A percentile compares a stretch with the other conserved stretches of the same genome.
Conservation (phyloP, 2,797 vertebrate genomes). For the Sebastes itinus region DNA sequence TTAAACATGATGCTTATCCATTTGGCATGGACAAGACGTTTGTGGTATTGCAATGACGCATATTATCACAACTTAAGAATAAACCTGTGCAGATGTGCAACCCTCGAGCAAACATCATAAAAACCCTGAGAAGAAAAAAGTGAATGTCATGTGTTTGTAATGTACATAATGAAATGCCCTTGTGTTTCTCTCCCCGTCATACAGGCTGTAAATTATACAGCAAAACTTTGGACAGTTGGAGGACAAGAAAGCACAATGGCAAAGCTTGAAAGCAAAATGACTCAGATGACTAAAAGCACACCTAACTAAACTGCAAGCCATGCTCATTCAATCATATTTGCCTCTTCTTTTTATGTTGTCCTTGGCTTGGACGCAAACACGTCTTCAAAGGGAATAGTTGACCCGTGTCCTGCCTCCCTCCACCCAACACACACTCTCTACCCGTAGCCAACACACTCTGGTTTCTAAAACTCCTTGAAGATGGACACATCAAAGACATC, state of each 20-base stretch:
- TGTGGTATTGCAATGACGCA: conserved; percentile 1
- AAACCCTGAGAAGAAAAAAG: neutral
- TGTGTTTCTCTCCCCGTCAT: conserved; percentile 4
- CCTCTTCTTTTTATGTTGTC: conserved; percentile 69
- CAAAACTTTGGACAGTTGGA: neutral
- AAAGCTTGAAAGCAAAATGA: conserved; percentile 50
- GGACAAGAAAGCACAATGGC: conserved; percentile 4
- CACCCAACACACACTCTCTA: conserved; percentile 30
- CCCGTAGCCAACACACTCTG: conserved; percentile 54
- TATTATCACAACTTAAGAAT: conserved; percentile 1
- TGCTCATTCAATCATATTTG: conserved; percentile 49
- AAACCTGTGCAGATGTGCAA: conserved; percentile 5
- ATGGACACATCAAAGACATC: conserved; percentile 75
- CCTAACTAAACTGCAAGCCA: conserved; percentile 45
- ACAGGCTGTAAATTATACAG: conserved; percentile 9
- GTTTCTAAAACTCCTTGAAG: conserved; percentile 60
- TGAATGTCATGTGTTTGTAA: neutral
- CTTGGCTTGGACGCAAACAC: conserved; percentile 69
- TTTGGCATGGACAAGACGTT: neutral
- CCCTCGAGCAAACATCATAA: neutral
- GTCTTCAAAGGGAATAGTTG: conserved; percentile 71
- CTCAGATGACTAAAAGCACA: conserved; percentile 41
- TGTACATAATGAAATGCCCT: neutral
- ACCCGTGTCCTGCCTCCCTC: conserved; percentile 54
- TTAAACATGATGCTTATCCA: conserved; percentile 17